phyloP scores from a whole-genome alignment of 37 sponge, comb jelly and placozoan genomes.

The Crambe crambe region DNA sequence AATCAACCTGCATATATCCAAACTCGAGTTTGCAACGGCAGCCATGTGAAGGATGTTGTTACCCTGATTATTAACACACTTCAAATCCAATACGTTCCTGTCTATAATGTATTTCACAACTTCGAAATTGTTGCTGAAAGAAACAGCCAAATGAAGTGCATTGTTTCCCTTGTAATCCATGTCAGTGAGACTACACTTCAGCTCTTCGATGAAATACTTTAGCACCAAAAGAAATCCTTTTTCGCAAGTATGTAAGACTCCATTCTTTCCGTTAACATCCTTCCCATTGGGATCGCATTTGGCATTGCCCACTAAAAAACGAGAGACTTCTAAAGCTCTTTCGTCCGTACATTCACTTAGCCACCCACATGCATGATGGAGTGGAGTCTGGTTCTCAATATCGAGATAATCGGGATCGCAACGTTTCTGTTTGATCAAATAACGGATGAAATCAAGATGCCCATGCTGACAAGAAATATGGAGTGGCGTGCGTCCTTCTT shows the following conservation, averaged over 20 bases:
- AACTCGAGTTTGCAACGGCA: not conserved
- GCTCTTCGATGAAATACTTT: not conserved
- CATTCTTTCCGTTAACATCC: slow-evolving; percentile 22
- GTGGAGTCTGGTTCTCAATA: slow-evolving; percentile 11
- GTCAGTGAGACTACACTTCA: not conserved
- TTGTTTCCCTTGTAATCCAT: slow-evolving; percentile 10
- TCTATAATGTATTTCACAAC: slow-evolving; percentile 6
- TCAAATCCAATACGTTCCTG: not conserved
- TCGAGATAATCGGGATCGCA: slow-evolving; percentile 5
- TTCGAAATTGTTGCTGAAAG: slow-evolving; percentile 6
- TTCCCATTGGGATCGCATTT: not conserved
- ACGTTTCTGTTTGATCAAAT: slow-evolving; percentile 3
- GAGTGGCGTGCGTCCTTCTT: slow-evolving; percentile 12
- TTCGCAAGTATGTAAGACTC: slow-evolving; percentile 14
- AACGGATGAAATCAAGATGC: not conserved
- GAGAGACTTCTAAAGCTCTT: not conserved
- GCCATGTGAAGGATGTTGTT: slow-evolving; percentile 18
- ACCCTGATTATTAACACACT: not conserved
- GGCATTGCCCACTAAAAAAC: not conserved
- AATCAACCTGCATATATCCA: not conserved
- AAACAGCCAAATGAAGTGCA: slow-evolving; percentile 12
- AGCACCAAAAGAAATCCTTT: slow-evolving; percentile 13
- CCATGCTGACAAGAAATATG: slow-evolving; percentile 26
- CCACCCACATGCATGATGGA: slow-evolving; percentile 20
- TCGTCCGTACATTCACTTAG: slow-evolving; percentile 19